Base-by-base conservation (phyloP, 2,797 vertebrate genomes). In the Alcedo quadribrachys region DNA sequence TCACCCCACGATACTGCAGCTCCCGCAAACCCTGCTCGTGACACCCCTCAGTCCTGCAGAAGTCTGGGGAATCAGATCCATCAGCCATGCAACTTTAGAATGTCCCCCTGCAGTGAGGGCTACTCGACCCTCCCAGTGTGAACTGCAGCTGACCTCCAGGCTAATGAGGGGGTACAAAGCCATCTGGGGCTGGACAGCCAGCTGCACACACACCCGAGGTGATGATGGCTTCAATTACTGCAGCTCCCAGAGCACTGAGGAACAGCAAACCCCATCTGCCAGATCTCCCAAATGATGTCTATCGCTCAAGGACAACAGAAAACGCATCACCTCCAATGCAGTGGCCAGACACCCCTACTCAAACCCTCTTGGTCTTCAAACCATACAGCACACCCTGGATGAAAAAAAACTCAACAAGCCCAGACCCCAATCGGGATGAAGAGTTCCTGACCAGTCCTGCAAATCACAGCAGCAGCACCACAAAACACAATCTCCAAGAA, bases 231-330 rank as follows among this genome's bases (percentile, higher is more conserved):
- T 67, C 17, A 48, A 92, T 95, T 87, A 80, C 73, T 1, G 65
- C 67, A 4, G 81, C 92, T 91, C 92, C 80, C 79, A 12, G 25
- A 46, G 87, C 50, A 0, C 66, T 3, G 3, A 79, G 86, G 66
- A 80, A 17, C 45, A 45, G 91, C 92, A 63, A 89, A 73, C 2
- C 51, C 94, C 93, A 95, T 87, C 94, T 93, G 94, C 87, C 77
- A 71, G 55, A n/a, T 2, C 92, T 75, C 80, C 88, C 20, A 5
- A 69, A 5, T 0, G 3, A 85, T 15, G 4, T 42, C 82, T 3
- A 0, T 20, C 65, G 32, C 33, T 5, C 45, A 5, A 32, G 79
- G 42, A 73, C 30, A 66, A 17, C 54, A 11, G 4, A 8, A 79
- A 90, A 3, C 55, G n/a, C 71, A 28, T 11, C 73, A 1, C 19